phyloP scores from a whole-genome alignment of 1,140 invertebrate genomes.

The Ylistrum balloti region DNA sequence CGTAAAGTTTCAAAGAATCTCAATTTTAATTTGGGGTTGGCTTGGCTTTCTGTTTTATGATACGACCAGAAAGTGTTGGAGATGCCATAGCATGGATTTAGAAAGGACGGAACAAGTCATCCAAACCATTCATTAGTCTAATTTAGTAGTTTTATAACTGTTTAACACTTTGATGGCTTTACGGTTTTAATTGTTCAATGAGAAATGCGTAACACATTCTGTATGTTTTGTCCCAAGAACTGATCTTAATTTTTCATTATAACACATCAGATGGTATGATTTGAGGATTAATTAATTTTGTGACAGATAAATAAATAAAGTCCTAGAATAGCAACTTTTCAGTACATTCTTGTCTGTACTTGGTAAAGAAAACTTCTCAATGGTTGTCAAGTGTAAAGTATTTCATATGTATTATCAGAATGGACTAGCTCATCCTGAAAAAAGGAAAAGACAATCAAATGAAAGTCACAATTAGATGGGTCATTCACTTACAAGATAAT shows the following conservation, averaged over 20 bases:
- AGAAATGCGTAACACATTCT: background rate
- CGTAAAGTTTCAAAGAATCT: conserved; percentile 34
- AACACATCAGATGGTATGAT: background rate
- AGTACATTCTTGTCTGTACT: no score
- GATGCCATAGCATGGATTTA: background rate
- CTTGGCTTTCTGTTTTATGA: conserved; percentile 15
- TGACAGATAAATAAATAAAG: no score
- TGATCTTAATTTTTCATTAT: background rate
- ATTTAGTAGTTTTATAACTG: background rate
- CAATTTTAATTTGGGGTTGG: conserved; percentile 34
- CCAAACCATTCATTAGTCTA: background rate
- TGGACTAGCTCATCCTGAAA: no score
- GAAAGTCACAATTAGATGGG: no score
- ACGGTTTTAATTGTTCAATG: background rate
- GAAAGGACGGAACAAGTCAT: background rate
- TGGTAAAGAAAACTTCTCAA: no score
- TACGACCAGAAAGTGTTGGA: background rate
- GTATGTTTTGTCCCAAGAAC: background rate
- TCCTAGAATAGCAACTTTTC: no score
- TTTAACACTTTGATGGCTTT: background rate
- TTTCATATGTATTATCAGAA: no score
- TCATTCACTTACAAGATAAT: no score
- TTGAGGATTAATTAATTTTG: background rate
- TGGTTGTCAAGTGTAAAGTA: no score
- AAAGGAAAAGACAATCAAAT: no score